Conservation (phyloP, 2,797 vertebrate species). For the Gambusia yucatana region DNA sequence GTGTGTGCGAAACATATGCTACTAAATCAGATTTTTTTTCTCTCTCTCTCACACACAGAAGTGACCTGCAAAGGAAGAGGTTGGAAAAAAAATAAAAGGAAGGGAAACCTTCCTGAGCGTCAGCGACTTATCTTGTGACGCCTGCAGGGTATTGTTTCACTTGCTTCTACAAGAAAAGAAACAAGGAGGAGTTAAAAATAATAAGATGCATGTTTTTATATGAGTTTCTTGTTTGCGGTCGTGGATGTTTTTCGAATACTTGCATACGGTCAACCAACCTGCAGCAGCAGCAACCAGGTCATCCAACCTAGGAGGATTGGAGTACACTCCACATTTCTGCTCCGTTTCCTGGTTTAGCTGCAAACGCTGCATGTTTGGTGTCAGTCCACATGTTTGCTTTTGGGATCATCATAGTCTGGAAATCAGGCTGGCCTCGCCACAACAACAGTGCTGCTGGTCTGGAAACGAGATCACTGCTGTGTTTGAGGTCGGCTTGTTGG, state of each 20-base stretch:
- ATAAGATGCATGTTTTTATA: background rate
- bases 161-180: conserved; percentile 45
- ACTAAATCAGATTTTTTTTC: conserved; percentile 22
- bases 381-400: background rate
- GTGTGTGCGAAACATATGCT: conserved; percentile 29
- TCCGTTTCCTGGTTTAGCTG: background rate
- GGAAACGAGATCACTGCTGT: background rate
- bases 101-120: conserved; percentile 82
- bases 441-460: background rate
- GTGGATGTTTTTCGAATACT: background rate
- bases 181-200: conserved; percentile 17
- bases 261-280: background rate
- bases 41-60: conserved; percentile 20
- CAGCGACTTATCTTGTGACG: conserved; percentile 78
- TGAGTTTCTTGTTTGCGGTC: background rate
- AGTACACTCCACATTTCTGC: background rate
- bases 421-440: background rate
- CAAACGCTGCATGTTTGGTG: background rate
- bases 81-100: conserved; percentile 73
- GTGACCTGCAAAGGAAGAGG: conserved; percentile 69
- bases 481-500: background rate
- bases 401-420: background rate
- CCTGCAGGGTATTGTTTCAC: conserved; percentile 78
- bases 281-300: background rate
- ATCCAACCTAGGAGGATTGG: background rate